These are phyloP conservation scores for Peromyscus eremicus DNA, from an alignment of 2,797 vertebrate genomes.

Conservation along the genomic window DNA sequence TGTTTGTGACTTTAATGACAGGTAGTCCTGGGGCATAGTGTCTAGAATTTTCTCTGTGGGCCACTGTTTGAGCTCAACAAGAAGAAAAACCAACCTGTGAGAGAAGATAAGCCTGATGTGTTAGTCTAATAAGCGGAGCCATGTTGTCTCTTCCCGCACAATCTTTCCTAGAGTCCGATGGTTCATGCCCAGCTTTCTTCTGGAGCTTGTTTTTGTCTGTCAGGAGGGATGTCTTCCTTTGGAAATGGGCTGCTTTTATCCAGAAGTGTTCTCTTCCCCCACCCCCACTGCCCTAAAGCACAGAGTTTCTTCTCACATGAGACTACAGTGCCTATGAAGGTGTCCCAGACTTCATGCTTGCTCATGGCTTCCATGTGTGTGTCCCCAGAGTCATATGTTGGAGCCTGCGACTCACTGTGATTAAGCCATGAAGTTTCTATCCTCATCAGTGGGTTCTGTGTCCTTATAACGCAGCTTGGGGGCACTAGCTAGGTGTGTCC, in stretches of 20 bases:
- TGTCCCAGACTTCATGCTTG: not conserved
- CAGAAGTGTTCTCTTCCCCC: not conserved
- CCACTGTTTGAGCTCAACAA: conserved; percentile 1
- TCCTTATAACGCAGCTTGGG: not conserved
- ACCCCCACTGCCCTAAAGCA: not conserved
- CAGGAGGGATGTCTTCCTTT: not conserved
- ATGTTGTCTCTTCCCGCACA: not conserved
- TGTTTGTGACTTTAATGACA: conserved; percentile 41
- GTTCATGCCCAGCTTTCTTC: not conserved
- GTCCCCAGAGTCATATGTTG: not conserved
- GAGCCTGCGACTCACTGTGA: not conserved
- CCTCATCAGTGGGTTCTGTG: not conserved
- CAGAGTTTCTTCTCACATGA: not conserved
- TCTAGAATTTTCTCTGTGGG: conserved; percentile 9
- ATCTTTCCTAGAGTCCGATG: not conserved
- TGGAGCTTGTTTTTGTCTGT: not conserved
- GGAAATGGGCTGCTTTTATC: not conserved
- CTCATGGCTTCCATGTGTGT: not conserved
- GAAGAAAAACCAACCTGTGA: not conserved
- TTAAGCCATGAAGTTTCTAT: not conserved
- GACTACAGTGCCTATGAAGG: not conserved
- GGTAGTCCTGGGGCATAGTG: not conserved
- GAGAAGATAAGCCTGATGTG: not conserved
- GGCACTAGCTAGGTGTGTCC: not conserved
- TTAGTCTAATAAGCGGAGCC: not conserved